These are phyloP conservation scores for Pogonus chalceus DNA, from an alignment of 1,140 invertebrate species.

Conservation along the genomic window DNA sequence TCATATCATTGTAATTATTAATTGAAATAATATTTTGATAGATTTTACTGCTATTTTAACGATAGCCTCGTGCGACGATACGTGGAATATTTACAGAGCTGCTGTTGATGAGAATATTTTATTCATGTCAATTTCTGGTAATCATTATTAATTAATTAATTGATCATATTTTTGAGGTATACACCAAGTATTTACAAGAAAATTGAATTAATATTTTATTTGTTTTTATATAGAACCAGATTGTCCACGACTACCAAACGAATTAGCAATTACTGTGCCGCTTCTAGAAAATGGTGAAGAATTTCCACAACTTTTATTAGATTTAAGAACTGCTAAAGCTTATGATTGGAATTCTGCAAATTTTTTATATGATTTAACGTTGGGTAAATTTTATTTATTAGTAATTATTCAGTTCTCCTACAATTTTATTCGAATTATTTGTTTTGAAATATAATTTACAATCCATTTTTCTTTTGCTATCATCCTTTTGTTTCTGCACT, in stretches of 20 bases:
- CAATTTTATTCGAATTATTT: too few relatives aligned
- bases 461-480: too few relatives aligned
- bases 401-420: background rate
- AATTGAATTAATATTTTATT: conserved; percentile 5
- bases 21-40: conserved; percentile 26
- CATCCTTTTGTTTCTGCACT: too few relatives aligned
- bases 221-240: conserved; percentile 39
- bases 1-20: conserved; percentile 5
- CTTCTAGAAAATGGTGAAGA: conserved; percentile 52
- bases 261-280: conserved; percentile 59
- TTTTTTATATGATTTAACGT: conserved; percentile 57
- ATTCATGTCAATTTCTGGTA: conserved; percentile 55
- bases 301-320: conserved; percentile 61
- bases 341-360: conserved; percentile 59
- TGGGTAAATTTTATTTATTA: conserved; percentile 48
- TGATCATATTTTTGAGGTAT: conserved; percentile 10
- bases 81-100: conserved; percentile 52
- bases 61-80: conserved; percentile 54
- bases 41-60: conserved; percentile 60
- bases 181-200: background rate
- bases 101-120: conserved; percentile 50
- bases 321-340: conserved; percentile 48
- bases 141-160: background rate
- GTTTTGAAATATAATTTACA: too few relatives aligned
- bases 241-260: conserved; percentile 56